Base-by-base conservation (phyloP, 37 sponge, comb jelly and placozoan species). In the Haliclona indistincta region DNA sequence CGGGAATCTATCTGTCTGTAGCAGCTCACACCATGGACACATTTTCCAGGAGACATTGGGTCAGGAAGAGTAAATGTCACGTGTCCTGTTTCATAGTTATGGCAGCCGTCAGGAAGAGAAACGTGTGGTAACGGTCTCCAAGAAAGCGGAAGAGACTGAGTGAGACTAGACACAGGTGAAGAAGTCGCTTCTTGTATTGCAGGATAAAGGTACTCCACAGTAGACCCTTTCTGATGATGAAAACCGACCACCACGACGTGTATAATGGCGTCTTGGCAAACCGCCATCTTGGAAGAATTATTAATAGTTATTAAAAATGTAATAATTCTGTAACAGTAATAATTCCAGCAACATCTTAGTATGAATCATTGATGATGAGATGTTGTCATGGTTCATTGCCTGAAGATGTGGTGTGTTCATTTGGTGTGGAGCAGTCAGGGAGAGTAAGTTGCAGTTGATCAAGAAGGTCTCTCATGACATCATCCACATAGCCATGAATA, bases 401-500 rank as follows among this genome's bases (percentile, higher is more conserved):
- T n/a, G n/a, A n/a, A n/a, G n/a, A n/a, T n/a, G n/a, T n/a, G n/a
- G n/a, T n/a, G n/a, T n/a, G n/a, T n/a, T n/a, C n/a, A n/a, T n/a
- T n/a, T n/a, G n/a, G n/a, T n/a, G n/a, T n/a, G n/a, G n/a, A n/a
- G 51, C 15, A 47, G 10, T 72, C 73, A n/a, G 72, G 68, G 19
- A 89, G 41, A 32, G 51, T n/a, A 29, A 86, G 25, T 1, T n/a
- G 53, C 41, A 94, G 71, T 61, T 61, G 30, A 37, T 86, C 38
- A 77, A 88, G 82, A 19, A 97, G 66, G 28, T 38, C 32, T 13
- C 37, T 54, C 92, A 97, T 88, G 36, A 97, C 71, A 19, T 97
- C 86, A 67, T 97, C 98, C 54, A 94, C 92, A 43, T 86, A 88
- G 32, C 76, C 87, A 79, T 94, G 92, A 38, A 97, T 88, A 1